Base-by-base conservation (phyloP, 2,888 invertebrate genomes). In the Cheilosia vulpina region DNA sequence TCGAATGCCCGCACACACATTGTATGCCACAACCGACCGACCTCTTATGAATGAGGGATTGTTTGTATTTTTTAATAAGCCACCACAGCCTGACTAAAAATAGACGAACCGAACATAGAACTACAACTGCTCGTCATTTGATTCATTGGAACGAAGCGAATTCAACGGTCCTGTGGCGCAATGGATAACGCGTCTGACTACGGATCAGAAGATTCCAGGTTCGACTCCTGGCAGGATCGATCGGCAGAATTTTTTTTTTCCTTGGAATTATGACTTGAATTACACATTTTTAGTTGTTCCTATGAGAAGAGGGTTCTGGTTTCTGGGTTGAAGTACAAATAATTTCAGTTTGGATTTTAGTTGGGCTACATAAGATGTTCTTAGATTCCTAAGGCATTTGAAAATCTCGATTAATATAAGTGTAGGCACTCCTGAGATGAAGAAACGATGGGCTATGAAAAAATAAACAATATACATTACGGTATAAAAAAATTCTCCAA, bases 121-220 rank as follows among this genome's bases (percentile, higher is more conserved):
- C 17, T 45, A 45, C 2, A 45, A n/a, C 15, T 17, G 17, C 2
- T n/a, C 7, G 27, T 4, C 24, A 47, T 47, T 5, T 21, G 15
- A 21, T 6, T 19, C 21, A 50, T 21, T 21, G 21, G 11, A 19
- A 50, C 13, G 4, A 13, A 15, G 13, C 3, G 0, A 52, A 24
- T 15, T 27, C 21, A 52, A 27, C 24, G 55, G 92, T 92, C 92
- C 91, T 92, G 92, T 92, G 92, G 92, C 92, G 92, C 92, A 92
- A 92, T 92, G 92, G 92, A 92, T 92, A 92, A 92, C 92, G 92
- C 92, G 92, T 92, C 92, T 92, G 92, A 92, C 92, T 92, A 92
- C 92, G 92, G 92, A 92, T 92, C 92, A 92, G 92, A 92, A 92
- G 92, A 92, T 92, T 92, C 92, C 92, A 92, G 92, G 92, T 92